Percentiles rank a stretch among this genome's conserved stretches.
Conservation (phyloP, 2,888 invertebrate genomes). For the Cremastobaeus sp. region DNA sequence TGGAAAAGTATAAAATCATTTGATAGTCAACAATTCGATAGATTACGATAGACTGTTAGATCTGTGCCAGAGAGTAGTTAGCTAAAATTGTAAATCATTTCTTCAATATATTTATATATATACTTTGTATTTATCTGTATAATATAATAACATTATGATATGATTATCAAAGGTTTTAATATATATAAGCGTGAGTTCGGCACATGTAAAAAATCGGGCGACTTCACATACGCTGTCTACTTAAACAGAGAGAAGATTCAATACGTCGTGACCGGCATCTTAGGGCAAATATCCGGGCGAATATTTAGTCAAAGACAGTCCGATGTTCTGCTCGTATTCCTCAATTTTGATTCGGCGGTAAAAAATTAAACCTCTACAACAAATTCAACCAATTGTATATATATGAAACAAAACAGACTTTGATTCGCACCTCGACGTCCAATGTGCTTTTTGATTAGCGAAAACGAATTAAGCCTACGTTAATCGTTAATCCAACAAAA, state of each 20-base stretch:
- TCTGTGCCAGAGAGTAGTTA: conserved; percentile 3
- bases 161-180: conserved; percentile 28
- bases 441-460: conserved; percentile 3
- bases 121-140: too few species aligned
- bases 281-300: conserved; percentile 20
- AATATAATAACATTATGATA: conserved; percentile 23
- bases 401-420: conserved; percentile 1
- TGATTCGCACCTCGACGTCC: neutral
- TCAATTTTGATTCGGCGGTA: conserved; percentile 19
- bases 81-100: conserved; percentile 13
- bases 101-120: conserved; percentile 24
- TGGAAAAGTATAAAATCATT: conserved; percentile 2
- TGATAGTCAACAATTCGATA: conserved; percentile 20
- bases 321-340: conserved; percentile 1
- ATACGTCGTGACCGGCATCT: conserved; percentile 5
- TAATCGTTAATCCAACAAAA: conserved; percentile 17
- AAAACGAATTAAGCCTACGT: conserved; percentile 15
- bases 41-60: conserved; percentile 11
- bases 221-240: conserved; percentile 17
- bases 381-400: conserved; percentile 17
- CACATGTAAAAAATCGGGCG: conserved; percentile 24
- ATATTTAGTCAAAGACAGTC: conserved; percentile 41
- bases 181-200: conserved; percentile 31
- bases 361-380: conserved; percentile 29
- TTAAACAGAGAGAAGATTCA: conserved; percentile 13